Base-by-base conservation (phyloP, 2,113 vertebrate species). In the Malurus melanocephalus region DNA sequence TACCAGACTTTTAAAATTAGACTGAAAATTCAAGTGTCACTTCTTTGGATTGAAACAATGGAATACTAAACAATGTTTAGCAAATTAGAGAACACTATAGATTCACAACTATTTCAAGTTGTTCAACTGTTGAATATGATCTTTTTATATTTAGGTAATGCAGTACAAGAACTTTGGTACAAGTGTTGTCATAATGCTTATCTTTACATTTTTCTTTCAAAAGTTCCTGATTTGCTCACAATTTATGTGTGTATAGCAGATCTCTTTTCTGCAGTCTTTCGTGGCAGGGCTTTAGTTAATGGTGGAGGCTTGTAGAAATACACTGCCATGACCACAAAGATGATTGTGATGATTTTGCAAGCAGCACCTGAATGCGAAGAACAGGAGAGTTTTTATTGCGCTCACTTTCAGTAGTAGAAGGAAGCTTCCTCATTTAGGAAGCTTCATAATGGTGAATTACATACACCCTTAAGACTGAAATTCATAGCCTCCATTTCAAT, bases 281-380 rank as follows among this genome's bases (percentile, higher is more conserved):
- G 69, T 53, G 88, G 76, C 18, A 73, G 13, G 13, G 48, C 64
- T 45, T 90, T 56, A 49, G 24, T 56, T 53, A 38, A 40, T 76
- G 57, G 24, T 61, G 97, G 97, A 40, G 98, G 97, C 60, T 96
- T 98, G 87, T 98, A 98, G 35, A 98, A 92, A 78, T 94, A 92
- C 42, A 93, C 23, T 51, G 98, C 96, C 80, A 85, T 28, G 17
- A 94, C 28, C n/a, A 90, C 89, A 96, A 98, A 97, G 91, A 95
- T 15, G 42, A 98, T 80, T 1, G 97, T 95, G 91, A 97, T 13
- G 59, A 92, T 21, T 96, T 98, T 98, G 94, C 96, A 97, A 91
- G 53, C 73, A 87, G 96, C 94, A 97, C 96, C 98, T 98, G 93
- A 71, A 94, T 59, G 56, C 35, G 86, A 89, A 94, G 76, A 94